These are phyloP conservation scores for Eucidaris tribuloides DNA, from an alignment of 35 echinoderm and acorn worm species.

Conservation along the genomic window DNA sequence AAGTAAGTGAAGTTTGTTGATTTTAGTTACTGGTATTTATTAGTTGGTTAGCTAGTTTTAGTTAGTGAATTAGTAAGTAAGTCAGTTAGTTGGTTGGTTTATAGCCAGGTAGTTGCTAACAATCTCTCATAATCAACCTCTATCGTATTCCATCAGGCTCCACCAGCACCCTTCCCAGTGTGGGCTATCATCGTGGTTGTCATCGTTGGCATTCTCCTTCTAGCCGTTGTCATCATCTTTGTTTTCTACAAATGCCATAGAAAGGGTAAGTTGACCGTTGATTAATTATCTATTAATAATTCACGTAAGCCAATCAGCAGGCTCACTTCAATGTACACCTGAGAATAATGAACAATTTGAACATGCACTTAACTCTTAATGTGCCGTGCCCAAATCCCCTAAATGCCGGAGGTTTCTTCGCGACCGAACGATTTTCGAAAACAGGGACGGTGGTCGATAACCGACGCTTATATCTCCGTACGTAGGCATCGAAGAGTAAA, in stretches of 20 bases:
- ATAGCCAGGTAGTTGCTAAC: background rate
- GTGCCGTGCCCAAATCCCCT: too few species aligned
- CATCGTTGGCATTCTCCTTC: constrained; percentile 21
- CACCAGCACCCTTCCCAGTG: constrained; percentile 20
- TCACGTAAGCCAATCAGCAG: too few species aligned
- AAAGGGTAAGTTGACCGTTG: constrained; percentile 16
- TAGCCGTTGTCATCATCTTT: background rate
- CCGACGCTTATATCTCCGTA: too few species aligned
- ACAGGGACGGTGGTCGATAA: too few species aligned
- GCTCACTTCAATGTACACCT: too few species aligned
- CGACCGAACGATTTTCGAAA: too few species aligned
- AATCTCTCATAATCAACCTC: background rate
- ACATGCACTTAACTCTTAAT: too few species aligned
- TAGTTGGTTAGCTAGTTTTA: background rate
- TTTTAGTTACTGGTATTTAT: background rate
- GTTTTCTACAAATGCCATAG: constrained; percentile 39
- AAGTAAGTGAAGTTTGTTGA: background rate
- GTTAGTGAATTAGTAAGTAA: background rate
- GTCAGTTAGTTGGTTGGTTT: background rate
- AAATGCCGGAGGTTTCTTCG: too few species aligned
- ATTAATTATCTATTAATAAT: too few species aligned
- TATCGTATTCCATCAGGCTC: constrained; percentile 25
- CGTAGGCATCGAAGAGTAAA: too few species aligned
- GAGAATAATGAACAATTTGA: too few species aligned
- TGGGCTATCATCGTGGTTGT: constrained; percentile 75